phyloP scores from a whole-genome alignment of 2,888 invertebrate species.

The Plebejus argus region DNA sequence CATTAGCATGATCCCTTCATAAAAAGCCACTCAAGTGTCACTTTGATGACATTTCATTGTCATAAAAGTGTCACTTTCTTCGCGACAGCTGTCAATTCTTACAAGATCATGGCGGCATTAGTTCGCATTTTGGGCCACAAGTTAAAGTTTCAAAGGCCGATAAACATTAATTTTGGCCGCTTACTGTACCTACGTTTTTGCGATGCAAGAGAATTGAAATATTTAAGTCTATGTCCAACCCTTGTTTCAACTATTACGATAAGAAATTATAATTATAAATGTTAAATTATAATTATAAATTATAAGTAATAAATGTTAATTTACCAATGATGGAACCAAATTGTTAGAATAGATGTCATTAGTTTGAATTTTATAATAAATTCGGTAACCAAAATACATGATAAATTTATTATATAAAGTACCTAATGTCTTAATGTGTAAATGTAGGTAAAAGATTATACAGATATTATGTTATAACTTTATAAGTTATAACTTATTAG shows the following conservation, averaged over 20 bases:
- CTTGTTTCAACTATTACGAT: background rate
- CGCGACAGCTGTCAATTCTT: no score
- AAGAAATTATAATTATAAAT: constrained; percentile 19
- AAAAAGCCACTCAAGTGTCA: no score
- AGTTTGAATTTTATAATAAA: constrained; percentile 13
- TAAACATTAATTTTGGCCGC: background rate
- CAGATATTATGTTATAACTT: background rate
- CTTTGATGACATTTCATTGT: no score
- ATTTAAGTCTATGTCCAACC: constrained; percentile 62
- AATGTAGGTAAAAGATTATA: background rate
- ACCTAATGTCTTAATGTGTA: background rate
- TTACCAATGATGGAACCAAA: constrained; percentile 71
- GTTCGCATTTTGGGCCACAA: background rate
- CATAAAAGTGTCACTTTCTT: no score
- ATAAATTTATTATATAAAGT: background rate
- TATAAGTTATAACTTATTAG: background rate
- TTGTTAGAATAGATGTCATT: constrained; percentile 50
- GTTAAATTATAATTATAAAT: constrained; percentile 38
- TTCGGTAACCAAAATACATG: background rate
- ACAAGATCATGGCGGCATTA: no score
- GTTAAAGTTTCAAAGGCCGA: background rate
- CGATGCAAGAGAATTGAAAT: constrained; percentile 81
- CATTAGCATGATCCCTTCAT: no score
- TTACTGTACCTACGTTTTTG: constrained; percentile 59
- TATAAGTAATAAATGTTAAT: constrained; percentile 46